Percentiles rank a stretch among this genome's conserved stretches.
Conservation (phyloP, 1,140 invertebrate genomes). For the Zaprionus inermis region DNA sequence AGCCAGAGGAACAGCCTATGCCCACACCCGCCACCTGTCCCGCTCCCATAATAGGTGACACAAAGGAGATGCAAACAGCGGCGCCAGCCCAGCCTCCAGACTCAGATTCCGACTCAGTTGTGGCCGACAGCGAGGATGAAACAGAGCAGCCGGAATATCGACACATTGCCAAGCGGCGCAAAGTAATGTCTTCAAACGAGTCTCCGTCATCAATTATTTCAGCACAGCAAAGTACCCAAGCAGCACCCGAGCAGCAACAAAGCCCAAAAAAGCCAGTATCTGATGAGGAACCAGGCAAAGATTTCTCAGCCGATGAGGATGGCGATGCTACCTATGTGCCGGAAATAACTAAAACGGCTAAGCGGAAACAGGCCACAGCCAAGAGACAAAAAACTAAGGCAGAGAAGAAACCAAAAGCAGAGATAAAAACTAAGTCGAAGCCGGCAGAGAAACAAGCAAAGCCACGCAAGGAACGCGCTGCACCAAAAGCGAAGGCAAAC, state of each 20-base stretch:
- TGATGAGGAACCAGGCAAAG: constrained; percentile 21
- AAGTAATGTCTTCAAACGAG: constrained; percentile 38
- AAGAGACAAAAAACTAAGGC: constrained; percentile 48
- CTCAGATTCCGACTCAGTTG: constrained; percentile 76
- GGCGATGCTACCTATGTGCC: constrained; percentile 61
- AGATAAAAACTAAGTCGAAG: constrained; percentile 28
- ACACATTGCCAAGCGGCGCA: constrained; percentile 70
- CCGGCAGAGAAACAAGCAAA: constrained; percentile 14
- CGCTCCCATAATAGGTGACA: neutral
- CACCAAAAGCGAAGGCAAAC: constrained; percentile 1
- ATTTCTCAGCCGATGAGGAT: constrained; percentile 69
- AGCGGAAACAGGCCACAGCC: constrained; percentile 53
- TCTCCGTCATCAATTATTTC: constrained; percentile 3
- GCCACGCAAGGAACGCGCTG: constrained; percentile 11
- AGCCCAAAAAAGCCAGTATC: neutral
- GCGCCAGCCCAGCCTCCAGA: constrained; percentile 5
- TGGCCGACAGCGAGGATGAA: constrained; percentile 79
- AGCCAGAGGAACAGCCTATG: constrained; percentile 7
- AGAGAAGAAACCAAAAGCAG: constrained; percentile 52
- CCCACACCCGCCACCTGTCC: neutral
- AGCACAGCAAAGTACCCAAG: neutral
- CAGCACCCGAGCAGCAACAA: neutral
- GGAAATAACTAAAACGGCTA: constrained; percentile 22
- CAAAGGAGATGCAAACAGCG: neutral
- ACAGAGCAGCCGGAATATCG: constrained; percentile 60